These are phyloP conservation scores for Nemurella pictetii DNA, from an alignment of 2,888 invertebrate genomes.

Conservation along the genomic window DNA sequence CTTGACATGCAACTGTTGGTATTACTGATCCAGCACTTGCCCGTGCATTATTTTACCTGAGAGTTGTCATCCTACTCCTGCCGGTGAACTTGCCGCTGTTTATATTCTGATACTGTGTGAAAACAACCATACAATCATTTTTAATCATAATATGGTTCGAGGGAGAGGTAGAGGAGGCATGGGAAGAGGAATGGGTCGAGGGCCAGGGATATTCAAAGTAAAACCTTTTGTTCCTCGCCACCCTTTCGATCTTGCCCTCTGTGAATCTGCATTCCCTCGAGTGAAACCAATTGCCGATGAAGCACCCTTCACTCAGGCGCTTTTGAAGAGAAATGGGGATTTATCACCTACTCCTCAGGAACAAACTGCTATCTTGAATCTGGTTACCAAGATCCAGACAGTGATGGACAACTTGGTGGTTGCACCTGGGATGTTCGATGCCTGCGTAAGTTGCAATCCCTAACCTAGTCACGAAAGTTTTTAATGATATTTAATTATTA, in stretches of 20 bases:
- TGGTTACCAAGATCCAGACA: conserved; percentile 93
- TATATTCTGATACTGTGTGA: background rate
- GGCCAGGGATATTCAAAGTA: conserved; percentile 58
- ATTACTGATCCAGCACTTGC: background rate
- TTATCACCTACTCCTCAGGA: conserved; percentile 89
- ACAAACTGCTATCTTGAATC: conserved; percentile 87
- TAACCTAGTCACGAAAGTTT: conserved; percentile 4
- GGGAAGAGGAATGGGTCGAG: conserved; percentile 67
- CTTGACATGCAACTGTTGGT: background rate
- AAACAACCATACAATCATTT: background rate
- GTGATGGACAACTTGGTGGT: conserved; percentile 93
- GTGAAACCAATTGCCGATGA: conserved; percentile 84
- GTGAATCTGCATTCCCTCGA: conserved; percentile 87
- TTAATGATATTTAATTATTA: too few relatives aligned
- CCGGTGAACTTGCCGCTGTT: background rate
- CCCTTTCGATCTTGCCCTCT: conserved; percentile 84
- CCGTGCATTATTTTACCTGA: background rate
- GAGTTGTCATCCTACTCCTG: background rate
- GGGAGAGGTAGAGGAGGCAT: conserved; percentile 62
- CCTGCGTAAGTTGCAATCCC: conserved; percentile 80
- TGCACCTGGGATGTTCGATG: conserved; percentile 90
- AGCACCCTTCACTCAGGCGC: conserved; percentile 80
- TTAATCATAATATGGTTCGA: conserved; percentile 62
- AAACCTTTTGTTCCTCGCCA: conserved; percentile 71
- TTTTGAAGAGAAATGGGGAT: conserved; percentile 89